Evolutionary conservation across 2,888 invertebrate genomes (phyloP), one percentile per base, ranked within the genome.

Genomic region (Eupithecia inturbata): DNA sequence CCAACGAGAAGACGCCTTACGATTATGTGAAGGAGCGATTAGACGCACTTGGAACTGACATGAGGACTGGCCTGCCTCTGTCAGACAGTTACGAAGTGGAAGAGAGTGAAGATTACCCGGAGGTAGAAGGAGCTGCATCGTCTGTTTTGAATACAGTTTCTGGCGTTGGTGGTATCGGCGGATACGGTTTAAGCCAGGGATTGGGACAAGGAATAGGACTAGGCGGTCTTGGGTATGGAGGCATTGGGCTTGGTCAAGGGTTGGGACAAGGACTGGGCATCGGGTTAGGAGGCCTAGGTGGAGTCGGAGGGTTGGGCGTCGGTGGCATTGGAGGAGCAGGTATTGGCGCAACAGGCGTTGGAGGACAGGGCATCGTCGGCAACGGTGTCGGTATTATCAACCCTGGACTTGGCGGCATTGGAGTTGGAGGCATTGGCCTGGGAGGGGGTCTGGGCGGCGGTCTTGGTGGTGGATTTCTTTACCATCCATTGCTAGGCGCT

Each of bases 81-180:
- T 92, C 95, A 1, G 92, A 88, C 72, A 95, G 95, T 53, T 96
- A 95, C 81, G 95, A 95, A 88, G 95, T 95, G 57, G 95, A 95
- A 85, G 95, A 95, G 88, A 95, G 95, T 85, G 94, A 91, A 75
- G 95, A 95, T 82, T 95, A 95, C 82, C 95, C 95, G 19, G 94
- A 94, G 31, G 83, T 92, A 6, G 88, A 92, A 82, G 92, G 91
- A 83, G 92, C 93, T n/a, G 94, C 93, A 16, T 93, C 94, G 36
- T 80, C 85, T 36, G 87, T 93, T 77, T 77, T 93, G 62, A 92
- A 92, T 71, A 91, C 93, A 41, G 92, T 89, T 67, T 77, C 88
- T 66, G 90, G 91, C 78, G 88, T 87, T 69, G 89, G 88, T 62
- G 88, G 85, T 28, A 80, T 85, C 67, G 67, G 83, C 81, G 60